These are phyloP conservation scores for Venustoraphidia nigricollis DNA, from an alignment of 2,888 invertebrate genomes.

Conservation along the genomic window DNA sequence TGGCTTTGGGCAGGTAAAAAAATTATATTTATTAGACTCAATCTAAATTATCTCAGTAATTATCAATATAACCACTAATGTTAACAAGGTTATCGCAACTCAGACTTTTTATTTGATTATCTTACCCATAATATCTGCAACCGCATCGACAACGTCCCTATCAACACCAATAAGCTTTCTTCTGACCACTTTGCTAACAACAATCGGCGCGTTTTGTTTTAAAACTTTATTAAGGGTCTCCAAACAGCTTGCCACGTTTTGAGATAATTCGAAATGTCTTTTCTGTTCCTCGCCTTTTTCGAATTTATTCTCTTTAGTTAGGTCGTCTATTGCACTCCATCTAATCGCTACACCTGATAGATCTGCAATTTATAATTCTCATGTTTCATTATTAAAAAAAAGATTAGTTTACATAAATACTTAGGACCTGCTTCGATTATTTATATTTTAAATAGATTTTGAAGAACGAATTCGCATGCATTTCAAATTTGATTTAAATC, in stretches of 20 bases:
- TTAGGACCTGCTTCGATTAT: too few species aligned
- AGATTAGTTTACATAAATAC: too few species aligned
- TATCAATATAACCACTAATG: too few species aligned
- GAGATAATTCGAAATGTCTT: constrained; percentile 29
- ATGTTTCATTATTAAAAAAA: too few species aligned
- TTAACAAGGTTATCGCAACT: too few species aligned
- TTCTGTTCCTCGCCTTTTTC: too few species aligned
- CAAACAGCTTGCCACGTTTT: constrained; percentile 47
- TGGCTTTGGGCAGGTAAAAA: too few species aligned
- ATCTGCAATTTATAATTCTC: constrained; percentile 23
- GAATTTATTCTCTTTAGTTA: constrained; percentile 31
- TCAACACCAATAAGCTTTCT: constrained; percentile 54
- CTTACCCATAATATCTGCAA: constrained; percentile 38
- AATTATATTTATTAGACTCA: too few species aligned
- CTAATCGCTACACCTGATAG: constrained; percentile 72
- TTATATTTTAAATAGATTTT: too few species aligned
- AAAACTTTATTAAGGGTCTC: constrained; percentile 52
- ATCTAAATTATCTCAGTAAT: too few species aligned
- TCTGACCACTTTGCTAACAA: constrained; percentile 75
- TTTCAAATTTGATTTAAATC: too few species aligned
- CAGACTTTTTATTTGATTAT: neutral
- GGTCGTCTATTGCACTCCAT: constrained; percentile 88
- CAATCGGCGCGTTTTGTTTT: constrained; percentile 45
- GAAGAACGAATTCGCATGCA: too few species aligned
- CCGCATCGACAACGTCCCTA: constrained; percentile 55